Percentiles rank a stretch among this genome's conserved stretches.
phyloP scores from a whole-genome alignment of 2,888 invertebrate species.

The Clivina fossor region DNA sequence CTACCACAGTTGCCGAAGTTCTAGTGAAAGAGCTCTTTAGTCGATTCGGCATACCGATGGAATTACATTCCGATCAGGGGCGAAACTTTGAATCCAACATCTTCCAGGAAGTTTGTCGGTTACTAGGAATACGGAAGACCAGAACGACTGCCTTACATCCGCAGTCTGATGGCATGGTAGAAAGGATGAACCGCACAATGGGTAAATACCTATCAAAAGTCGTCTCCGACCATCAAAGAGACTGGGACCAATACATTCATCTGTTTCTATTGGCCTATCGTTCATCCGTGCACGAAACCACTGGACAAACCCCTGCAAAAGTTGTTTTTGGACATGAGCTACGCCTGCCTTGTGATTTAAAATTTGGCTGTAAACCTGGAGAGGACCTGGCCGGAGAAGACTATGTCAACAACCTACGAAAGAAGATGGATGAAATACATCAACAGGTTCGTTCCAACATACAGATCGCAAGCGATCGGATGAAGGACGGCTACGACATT shows the following conservation, averaged over 20 bases:
- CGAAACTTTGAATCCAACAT: constrained; percentile 41
- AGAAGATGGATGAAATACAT: too few relatives aligned
- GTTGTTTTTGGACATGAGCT: constrained; percentile 40
- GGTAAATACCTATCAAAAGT: constrained; percentile 43
- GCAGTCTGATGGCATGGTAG: constrained; percentile 44
- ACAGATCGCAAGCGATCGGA: too few relatives aligned
- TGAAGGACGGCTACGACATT: too few relatives aligned
- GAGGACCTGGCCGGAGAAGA: too few relatives aligned
- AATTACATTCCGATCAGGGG: constrained; percentile 44
- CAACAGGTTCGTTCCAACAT: too few relatives aligned
- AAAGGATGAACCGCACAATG: constrained; percentile 43
- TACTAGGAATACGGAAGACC: constrained; percentile 40
- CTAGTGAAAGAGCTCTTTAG: constrained; percentile 40
- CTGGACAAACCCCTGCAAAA: constrained; percentile 38
- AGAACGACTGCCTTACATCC: constrained; percentile 44
- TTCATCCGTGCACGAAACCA: constrained; percentile 36
- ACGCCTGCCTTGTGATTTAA: constrained; percentile 34
- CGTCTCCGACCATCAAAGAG: constrained; percentile 36
- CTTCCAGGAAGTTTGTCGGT: constrained; percentile 40
- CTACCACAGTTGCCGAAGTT: constrained; percentile 40
- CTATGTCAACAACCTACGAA: too few relatives aligned
- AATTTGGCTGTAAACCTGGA: constrained; percentile 1
- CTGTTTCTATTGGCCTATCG: constrained; percentile 41
- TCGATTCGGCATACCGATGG: constrained; percentile 41
- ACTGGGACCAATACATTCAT: constrained; percentile 45